phyloP scores from a whole-genome alignment of 2,797 vertebrate species.

The Sebastes reedi region DNA sequence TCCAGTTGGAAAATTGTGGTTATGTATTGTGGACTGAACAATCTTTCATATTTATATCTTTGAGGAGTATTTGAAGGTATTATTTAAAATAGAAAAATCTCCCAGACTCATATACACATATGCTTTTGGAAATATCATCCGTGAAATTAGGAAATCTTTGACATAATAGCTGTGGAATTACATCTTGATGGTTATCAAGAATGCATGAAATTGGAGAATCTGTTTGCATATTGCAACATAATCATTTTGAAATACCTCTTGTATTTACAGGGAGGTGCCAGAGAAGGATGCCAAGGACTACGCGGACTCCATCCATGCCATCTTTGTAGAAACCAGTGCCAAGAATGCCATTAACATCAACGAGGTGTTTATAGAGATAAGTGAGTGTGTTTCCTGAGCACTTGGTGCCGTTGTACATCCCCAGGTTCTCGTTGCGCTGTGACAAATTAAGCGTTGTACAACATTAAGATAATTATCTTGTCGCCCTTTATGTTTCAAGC shows the following conservation, averaged over 20 bases:
- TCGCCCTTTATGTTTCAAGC: background rate
- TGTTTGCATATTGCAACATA: slow-evolving; percentile 20
- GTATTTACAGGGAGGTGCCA: slow-evolving; percentile 90
- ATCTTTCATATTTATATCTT: slow-evolving; percentile 2
- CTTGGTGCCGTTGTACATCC: background rate
- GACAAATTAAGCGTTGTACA: slow-evolving; percentile 6
- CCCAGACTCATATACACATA: background rate
- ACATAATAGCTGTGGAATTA: background rate
- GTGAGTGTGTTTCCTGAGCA: slow-evolving; percentile 84
- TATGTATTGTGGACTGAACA: background rate
- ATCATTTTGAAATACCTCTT: slow-evolving; percentile 7
- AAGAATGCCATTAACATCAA: slow-evolving; percentile 99
- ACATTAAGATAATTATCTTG: background rate
- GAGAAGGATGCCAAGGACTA: slow-evolving; percentile 99
- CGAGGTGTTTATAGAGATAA: slow-evolving; percentile 99
- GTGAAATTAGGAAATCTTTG: slow-evolving; percentile 13
- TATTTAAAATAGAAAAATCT: background rate
- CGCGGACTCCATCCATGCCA: slow-evolving; percentile 96
- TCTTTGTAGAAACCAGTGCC: slow-evolving; percentile 98
- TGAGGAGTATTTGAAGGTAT: background rate
- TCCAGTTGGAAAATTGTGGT: background rate
- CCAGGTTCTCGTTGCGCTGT: background rate
- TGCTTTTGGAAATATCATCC: background rate
- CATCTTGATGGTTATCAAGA: slow-evolving; percentile 19
- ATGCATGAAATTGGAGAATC: slow-evolving; percentile 13